A percentile compares a stretch with the other conserved stretches of the same genome.
Evolutionary conservation across 2,888 invertebrate genomes (phyloP).

Genomic region (Cantharis nigra): DNA sequence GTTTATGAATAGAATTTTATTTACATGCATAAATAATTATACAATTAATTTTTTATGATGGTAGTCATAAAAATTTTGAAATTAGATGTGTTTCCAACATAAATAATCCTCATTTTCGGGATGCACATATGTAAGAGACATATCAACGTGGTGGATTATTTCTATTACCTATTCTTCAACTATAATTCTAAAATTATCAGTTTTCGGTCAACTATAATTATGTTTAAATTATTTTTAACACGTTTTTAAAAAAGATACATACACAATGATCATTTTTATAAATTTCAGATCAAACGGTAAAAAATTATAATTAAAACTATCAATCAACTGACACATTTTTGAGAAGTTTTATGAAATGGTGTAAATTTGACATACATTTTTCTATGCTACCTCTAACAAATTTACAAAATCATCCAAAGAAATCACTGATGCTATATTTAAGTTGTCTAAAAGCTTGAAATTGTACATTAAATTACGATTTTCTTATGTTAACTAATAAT

Average conservation of each 20-base stretch:
- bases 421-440: background rate
- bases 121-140: too few relatives aligned
- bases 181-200: too few relatives aligned
- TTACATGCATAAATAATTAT: background rate
- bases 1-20: background rate
- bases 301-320: background rate
- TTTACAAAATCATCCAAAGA: background rate
- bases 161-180: too few relatives aligned
- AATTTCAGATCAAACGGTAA: background rate
- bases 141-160: too few relatives aligned
- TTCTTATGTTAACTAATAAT: background rate
- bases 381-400: background rate
- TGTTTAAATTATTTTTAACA: too few relatives aligned
- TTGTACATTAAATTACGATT: background rate
- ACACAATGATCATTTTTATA: background rate
- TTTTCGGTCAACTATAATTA: too few relatives aligned
- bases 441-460: background rate
- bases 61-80: background rate
- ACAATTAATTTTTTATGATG: background rate
- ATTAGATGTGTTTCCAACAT: background rate
- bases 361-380: background rate
- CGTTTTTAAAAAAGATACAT: background rate
- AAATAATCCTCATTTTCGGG: too few relatives aligned
- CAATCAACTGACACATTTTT: background rate
- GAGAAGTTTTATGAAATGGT: background rate